A percentile compares a stretch with the other conserved stretches of the same genome.
These are phyloP conservation scores for Perognathus longimembris DNA, from an alignment of 2,113 vertebrate species.

Conservation along the genomic window DNA sequence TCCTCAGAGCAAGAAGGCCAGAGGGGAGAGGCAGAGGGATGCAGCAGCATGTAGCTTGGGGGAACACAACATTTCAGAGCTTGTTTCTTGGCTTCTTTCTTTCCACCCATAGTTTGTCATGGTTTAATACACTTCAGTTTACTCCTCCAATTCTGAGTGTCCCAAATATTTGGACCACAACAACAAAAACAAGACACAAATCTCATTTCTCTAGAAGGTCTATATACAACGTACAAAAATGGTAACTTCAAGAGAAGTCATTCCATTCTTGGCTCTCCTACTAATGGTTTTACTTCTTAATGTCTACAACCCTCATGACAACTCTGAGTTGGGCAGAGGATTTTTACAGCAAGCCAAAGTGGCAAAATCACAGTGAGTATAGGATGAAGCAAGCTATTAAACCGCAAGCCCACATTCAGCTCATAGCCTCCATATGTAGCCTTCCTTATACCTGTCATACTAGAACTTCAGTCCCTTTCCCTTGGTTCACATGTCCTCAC, in stretches of 20 bases:
- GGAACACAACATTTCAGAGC: neutral
- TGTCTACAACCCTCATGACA: neutral
- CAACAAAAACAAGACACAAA: neutral
- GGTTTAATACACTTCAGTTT: neutral
- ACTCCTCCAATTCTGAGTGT: neutral
- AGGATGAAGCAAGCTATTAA: neutral
- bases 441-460: neutral
- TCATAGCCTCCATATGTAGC: neutral
- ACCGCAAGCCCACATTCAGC: neutral
- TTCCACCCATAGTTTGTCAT: slow-evolving; percentile 42
- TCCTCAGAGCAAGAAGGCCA: neutral
- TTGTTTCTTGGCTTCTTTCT: slow-evolving; percentile 32
- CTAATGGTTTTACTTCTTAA: neutral
- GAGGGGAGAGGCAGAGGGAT: no score
- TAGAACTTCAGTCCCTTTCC: slow-evolving; percentile 2
- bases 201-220: slow-evolving; percentile 15
- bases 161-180: slow-evolving; percentile 28
- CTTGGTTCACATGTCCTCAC: neutral
- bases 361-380: neutral
- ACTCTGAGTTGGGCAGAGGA: neutral
- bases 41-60: neutral
- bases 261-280: neutral
- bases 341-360: neutral
- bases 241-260: slow-evolving; percentile 26
- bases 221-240: slow-evolving; percentile 35